Evolutionary conservation across 1,140 invertebrate genomes (phyloP), one percentile per base, ranked within the genome.

Genomic region (Sminthurides bifidus): DNA sequence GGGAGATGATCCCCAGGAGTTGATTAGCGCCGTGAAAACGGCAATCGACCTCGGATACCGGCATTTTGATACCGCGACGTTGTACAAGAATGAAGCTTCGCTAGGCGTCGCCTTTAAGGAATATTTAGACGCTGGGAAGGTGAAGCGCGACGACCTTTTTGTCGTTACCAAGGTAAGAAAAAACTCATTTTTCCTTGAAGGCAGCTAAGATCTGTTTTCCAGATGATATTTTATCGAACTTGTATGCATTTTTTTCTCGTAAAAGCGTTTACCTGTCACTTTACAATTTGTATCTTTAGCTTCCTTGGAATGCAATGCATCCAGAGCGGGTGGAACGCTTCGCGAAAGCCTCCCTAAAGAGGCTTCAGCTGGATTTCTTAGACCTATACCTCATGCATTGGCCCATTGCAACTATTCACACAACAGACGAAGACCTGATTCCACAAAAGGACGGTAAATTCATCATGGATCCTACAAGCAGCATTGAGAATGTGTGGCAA

Each of bases 51-150:
- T 59, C 61, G 80, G 84, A 12, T 87, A 86, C 65, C 75, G 82
- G 27, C 85, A 85, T 61, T 85, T 90, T 52, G 86, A 90, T 67
- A 85, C 84, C 15, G 85, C 85, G 29, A 81, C 81, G 59, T 80
- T 82, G 68, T 90, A 90, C 66, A 77, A 80, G 58, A 92, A 90
- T 68, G 87, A 91, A 71, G 76, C 78, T 58, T 77, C 79, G 8
- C 86, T 91, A 65, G 87, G 87, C 17, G 76, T 75, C 43, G 81
- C 82, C 38, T 70, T 90, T 12, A 80, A 83, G 65, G 75, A 79
- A 67, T 87, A 83, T 81, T 73, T 89, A 43, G 71, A 77, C 55
- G 73, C 78, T 40, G 82, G 82, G 23, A 76, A 73, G 67, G 71
- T 85, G 3, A 82, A 78, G 58, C 74, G 87, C 38, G 79, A 84